Evolutionary conservation across 2,113 vertebrate species (phyloP).

Genomic region (Thryonomys swinderianus): DNA sequence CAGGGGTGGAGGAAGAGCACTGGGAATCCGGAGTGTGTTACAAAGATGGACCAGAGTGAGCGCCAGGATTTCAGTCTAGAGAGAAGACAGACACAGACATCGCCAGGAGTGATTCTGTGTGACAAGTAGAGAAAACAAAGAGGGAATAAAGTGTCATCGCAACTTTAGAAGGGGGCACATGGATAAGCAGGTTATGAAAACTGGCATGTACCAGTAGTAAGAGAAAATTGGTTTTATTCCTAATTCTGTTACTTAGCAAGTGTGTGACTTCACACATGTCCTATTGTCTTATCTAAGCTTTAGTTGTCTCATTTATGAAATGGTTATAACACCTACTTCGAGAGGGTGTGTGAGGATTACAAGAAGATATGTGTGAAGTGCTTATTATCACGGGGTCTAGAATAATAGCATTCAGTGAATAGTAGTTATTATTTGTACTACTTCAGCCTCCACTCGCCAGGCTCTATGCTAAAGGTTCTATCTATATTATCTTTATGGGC

Average conservation of each 20-base stretch:
- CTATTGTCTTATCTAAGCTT: background rate
- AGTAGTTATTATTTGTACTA: background rate
- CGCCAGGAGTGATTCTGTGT: background rate
- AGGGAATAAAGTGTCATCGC: background rate
- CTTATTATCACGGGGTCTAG: background rate
- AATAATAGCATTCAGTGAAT: background rate
- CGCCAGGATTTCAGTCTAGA: background rate
- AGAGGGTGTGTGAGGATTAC: background rate
- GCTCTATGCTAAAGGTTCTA: background rate
- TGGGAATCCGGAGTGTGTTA: background rate
- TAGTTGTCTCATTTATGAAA: background rate
- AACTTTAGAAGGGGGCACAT: background rate
- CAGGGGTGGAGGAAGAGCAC: background rate
- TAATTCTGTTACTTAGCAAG: background rate
- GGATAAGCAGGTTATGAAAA: background rate
- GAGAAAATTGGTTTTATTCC: background rate
- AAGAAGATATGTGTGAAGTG: background rate
- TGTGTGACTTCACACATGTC: background rate
- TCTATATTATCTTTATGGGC: background rate
- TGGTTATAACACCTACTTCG: background rate
- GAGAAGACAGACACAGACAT: background rate
- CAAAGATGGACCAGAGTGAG: background rate
- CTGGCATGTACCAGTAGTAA: background rate
- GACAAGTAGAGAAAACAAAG: background rate
- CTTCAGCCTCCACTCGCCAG: background rate